Conservation (phyloP, 1,140 invertebrate genomes). For the Parasteatoda tepidariorum region DNA sequence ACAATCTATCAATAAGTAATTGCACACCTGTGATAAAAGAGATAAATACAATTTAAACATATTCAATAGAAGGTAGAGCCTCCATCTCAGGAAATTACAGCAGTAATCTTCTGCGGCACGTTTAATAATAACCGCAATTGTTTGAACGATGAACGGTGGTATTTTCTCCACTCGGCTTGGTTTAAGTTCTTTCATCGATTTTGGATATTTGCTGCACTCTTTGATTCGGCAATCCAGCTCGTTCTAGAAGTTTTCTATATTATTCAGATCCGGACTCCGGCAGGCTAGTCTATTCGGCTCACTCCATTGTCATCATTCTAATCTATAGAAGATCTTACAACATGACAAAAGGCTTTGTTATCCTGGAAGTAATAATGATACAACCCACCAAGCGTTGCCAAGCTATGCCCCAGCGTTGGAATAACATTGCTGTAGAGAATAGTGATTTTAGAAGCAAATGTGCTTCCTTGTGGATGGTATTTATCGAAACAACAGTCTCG, state of each 20-base stretch:
- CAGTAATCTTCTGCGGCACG: neutral
- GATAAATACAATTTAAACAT: neutral
- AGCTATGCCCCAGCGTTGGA: neutral
- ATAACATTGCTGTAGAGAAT: neutral
- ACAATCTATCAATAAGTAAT: neutral
- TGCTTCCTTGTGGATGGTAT: neutral
- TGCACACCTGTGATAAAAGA: neutral
- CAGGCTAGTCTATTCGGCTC: too few relatives aligned
- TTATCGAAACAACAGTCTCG: neutral
- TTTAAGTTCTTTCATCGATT: too few relatives aligned
- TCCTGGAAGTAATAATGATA: neutral
- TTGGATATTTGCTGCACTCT: too few relatives aligned
- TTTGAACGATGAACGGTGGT: neutral
- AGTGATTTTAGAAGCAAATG: neutral
- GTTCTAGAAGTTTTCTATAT: too few relatives aligned
- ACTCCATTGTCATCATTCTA: neutral
- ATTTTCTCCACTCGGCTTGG: neutral
- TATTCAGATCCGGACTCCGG: too few relatives aligned
- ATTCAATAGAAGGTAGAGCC: neutral
- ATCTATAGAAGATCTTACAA: neutral
- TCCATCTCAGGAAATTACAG: neutral
- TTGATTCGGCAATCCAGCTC: too few relatives aligned
- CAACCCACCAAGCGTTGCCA: neutral
- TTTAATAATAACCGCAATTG: neutral
- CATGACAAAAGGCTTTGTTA: neutral